phyloP scores from a whole-genome alignment of 2,113 vertebrate species.

The Hippocampus barbouri region DNA sequence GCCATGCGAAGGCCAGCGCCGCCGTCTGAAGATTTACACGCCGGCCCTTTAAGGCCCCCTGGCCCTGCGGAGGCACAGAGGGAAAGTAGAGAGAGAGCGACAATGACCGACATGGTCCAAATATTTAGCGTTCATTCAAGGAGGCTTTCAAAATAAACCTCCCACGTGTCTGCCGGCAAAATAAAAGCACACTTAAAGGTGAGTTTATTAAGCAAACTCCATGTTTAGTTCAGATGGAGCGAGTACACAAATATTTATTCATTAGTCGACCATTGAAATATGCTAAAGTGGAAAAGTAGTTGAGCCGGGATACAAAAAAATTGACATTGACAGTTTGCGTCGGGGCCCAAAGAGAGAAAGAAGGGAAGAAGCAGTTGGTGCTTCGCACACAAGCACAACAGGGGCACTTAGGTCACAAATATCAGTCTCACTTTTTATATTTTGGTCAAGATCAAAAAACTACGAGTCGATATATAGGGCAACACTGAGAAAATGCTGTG shows the following conservation, averaged over 20 bases:
- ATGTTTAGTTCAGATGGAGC: not conserved
- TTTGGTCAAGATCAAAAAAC: too few relatives aligned
- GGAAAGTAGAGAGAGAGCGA: not conserved
- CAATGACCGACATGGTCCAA: not conserved
- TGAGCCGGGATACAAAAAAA: too few relatives aligned
- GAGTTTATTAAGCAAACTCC: not conserved
- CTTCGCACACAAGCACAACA: too few relatives aligned
- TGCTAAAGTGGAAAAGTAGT: too few relatives aligned
- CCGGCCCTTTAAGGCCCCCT: constrained; percentile 4
- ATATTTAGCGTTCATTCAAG: not conserved
- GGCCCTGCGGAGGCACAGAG: not conserved
- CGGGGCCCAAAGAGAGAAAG: too few relatives aligned
- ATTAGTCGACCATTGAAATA: too few relatives aligned
- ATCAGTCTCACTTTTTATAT: too few relatives aligned
- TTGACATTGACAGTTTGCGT: too few relatives aligned
- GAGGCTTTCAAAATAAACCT: not conserved
- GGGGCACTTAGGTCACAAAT: too few relatives aligned
- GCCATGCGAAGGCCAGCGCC: constrained; percentile 26
- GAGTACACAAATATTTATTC: not conserved
- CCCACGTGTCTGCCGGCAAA: not conserved
- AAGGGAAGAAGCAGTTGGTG: too few relatives aligned
- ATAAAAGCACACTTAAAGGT: not conserved
- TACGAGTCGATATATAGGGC: too few relatives aligned
- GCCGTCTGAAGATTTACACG: constrained; percentile 39
- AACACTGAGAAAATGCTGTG: too few relatives aligned